phyloP scores from a whole-genome alignment of 2,113 vertebrate species.

The Rhagologus leucostigma region DNA sequence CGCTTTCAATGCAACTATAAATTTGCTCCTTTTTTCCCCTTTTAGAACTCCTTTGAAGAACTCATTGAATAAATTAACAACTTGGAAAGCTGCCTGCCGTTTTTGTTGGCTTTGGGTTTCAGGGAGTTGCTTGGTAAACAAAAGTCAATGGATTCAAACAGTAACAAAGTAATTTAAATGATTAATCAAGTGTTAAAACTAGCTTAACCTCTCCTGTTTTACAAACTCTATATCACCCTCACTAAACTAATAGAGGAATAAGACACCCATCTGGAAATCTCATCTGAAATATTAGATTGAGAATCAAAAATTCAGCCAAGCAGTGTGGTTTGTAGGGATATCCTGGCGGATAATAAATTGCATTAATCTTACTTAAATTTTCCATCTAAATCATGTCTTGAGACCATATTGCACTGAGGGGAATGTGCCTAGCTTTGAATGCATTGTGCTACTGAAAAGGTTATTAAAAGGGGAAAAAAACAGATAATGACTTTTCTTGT shows the following conservation, averaged over 20 bases:
- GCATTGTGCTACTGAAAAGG: constrained; percentile 81
- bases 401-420: constrained; percentile 71
- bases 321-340: constrained; percentile 89
- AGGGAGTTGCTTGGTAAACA: constrained; percentile 80
- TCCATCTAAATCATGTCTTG: constrained; percentile 82
- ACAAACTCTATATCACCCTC: constrained; percentile 89
- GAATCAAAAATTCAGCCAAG: constrained; percentile 83
- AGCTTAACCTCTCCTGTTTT: constrained; percentile 80
- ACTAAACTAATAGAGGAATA: constrained; percentile 87
- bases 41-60: constrained; percentile 71
- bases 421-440: constrained; percentile 73
- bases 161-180: constrained; percentile 79
- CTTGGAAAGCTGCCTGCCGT: constrained; percentile 69
- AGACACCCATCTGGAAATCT: constrained; percentile 93
- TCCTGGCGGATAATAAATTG: constrained; percentile 91
- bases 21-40: constrained; percentile 53
- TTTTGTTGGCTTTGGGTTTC: constrained; percentile 74
- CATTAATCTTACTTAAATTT: constrained; percentile 96
- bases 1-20: constrained; percentile 67
- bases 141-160: constrained; percentile 74
- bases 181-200: constrained; percentile 85
- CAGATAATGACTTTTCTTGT: constrained; percentile 56
- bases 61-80: constrained; percentile 77
- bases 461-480: constrained; percentile 66
- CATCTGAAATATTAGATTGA: constrained; percentile 87